Percentiles rank a stretch among this genome's conserved stretches.
These are phyloP conservation scores for Triplophysa dalaica DNA, from an alignment of 2,113 vertebrate genomes.

Conservation along the genomic window DNA sequence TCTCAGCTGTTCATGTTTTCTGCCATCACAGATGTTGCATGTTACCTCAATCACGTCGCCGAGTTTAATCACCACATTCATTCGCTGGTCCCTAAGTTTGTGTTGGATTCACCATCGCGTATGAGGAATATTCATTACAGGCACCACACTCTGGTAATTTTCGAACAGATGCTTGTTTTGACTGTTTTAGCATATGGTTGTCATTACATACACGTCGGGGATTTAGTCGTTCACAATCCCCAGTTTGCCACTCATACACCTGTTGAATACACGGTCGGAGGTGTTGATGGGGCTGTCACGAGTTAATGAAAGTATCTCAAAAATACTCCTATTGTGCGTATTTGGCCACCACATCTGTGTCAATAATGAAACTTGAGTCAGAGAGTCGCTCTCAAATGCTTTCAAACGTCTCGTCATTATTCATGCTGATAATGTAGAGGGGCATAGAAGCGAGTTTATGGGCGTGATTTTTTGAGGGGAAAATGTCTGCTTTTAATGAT, in stretches of 20 bases:
- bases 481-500: conserved; percentile 12
- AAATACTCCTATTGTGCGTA: conserved; percentile 17
- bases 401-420: conserved; percentile 3
- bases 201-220: conserved; percentile 12
- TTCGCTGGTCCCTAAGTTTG: conserved; percentile 27
- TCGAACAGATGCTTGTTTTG: conserved; percentile 40
- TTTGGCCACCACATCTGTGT: conserved; percentile 15
- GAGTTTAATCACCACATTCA: conserved; percentile 46
- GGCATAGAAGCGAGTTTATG: conserved; percentile 21
- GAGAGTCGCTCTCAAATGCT: not conserved
- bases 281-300: conserved; percentile 38
- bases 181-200: conserved; percentile 40
- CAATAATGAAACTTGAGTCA: conserved; percentile 1
- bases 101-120: conserved; percentile 16
- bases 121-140: conserved; percentile 26
- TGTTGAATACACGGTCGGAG: conserved; percentile 13
- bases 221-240: not conserved
- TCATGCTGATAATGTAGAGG: conserved; percentile 1
- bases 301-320: conserved; percentile 29
- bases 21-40: conserved; percentile 23
- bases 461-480: not conserved
- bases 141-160: conserved; percentile 10
- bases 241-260: not conserved
- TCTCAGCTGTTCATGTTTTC: conserved; percentile 15
- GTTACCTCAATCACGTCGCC: conserved; percentile 22